phyloP scores from a whole-genome alignment of 1,140 invertebrate genomes.

The Littorina saxatilis region DNA sequence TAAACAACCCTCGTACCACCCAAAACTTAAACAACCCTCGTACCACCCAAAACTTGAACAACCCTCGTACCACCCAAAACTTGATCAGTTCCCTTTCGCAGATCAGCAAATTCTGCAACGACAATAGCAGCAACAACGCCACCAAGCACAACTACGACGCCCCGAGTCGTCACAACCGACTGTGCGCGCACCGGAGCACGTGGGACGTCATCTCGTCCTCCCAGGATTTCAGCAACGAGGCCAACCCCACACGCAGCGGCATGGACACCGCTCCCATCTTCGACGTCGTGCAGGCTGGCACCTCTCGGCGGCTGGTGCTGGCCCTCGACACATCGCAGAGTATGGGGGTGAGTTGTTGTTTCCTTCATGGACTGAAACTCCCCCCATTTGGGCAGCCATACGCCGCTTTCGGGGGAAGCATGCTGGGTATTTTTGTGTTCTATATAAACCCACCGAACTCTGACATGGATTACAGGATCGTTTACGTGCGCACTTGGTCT shows the following conservation, averaged over 20 bases:
- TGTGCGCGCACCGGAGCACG: slow-evolving; percentile 80
- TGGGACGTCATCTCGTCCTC: slow-evolving; percentile 81
- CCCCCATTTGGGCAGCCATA: too few relatives aligned
- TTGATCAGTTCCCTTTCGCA: too few relatives aligned
- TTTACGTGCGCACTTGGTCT: too few relatives aligned
- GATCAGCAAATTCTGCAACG: slow-evolving; percentile 81
- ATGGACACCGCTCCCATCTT: slow-evolving; percentile 51
- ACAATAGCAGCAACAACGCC: slow-evolving; percentile 55
- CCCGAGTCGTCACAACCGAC: slow-evolving; percentile 83
- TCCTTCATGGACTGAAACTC: too few relatives aligned
- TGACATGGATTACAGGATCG: too few relatives aligned
- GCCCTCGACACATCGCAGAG: slow-evolving; percentile 46
- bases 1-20: too few relatives aligned
- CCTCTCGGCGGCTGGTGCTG: slow-evolving; percentile 37
- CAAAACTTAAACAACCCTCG: too few relatives aligned
- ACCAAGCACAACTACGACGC: slow-evolving; percentile 80
- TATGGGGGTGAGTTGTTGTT: slow-evolving; percentile 50
- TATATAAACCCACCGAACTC: too few relatives aligned
- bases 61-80: too few relatives aligned
- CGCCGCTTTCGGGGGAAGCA: too few relatives aligned
- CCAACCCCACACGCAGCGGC: slow-evolving; percentile 44
- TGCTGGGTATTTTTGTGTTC: too few relatives aligned
- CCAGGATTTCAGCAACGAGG: slow-evolving; percentile 77
- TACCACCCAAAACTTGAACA: too few relatives aligned
- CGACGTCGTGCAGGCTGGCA: slow-evolving; percentile 40